A percentile compares a stretch with the other conserved stretches of the same genome.
phyloP scores from a whole-genome alignment of 2,113 vertebrate genomes.

The Cisticola juncidis region DNA sequence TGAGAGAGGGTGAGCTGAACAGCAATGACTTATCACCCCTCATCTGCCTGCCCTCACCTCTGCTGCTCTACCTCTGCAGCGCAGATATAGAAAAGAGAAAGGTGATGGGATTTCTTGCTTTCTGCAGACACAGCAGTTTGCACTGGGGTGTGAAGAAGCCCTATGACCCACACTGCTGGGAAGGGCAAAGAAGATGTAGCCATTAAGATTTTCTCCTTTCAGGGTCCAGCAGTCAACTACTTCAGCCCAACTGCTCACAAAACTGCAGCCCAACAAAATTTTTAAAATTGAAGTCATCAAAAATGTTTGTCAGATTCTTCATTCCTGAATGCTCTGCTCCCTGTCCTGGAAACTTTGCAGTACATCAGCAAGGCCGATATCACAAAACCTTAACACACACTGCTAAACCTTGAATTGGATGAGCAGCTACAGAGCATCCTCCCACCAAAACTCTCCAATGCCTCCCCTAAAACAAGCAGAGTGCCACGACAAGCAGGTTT shows the following conservation, averaged over 20 bases:
- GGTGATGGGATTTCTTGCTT: neutral
- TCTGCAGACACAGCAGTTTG: neutral
- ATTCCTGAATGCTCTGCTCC: neutral
- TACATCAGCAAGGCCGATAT: neutral
- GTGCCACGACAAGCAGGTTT: rapidly evolving
- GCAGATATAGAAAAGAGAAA: neutral
- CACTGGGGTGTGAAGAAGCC: neutral
- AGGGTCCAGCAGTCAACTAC: neutral
- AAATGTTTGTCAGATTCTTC: neutral
- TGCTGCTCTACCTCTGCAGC: neutral
- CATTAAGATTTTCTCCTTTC: neutral
- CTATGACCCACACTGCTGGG: rapidly evolving
- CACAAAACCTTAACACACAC: neutral
- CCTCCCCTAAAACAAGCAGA: neutral
- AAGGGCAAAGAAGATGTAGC: rapidly evolving
- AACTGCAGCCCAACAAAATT: neutral
- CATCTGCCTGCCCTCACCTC: neutral
- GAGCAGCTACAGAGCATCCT: neutral
- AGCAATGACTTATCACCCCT: neutral
- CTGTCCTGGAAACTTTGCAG: neutral
- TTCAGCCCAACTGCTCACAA: neutral
- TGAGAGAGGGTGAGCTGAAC: neutral
- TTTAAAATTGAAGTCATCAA: neutral
- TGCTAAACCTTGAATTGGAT: neutral
- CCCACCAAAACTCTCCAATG: neutral